Conservation (phyloP, 2,888 invertebrate genomes). For the Netelia fuscicornis region DNA sequence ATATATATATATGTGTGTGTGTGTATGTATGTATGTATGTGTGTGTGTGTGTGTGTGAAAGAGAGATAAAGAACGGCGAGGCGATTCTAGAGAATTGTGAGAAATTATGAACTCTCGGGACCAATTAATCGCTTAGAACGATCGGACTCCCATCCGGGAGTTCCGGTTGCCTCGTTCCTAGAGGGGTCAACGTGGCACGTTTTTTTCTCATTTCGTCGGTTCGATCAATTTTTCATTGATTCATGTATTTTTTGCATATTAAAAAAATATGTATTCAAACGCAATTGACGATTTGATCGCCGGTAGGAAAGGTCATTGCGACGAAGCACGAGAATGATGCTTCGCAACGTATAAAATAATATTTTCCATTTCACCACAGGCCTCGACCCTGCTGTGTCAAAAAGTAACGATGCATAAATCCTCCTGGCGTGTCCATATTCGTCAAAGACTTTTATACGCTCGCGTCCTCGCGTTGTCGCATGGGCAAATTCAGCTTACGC, state of each 20-base stretch:
- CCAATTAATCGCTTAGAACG: conserved; percentile 29
- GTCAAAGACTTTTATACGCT: conserved; percentile 40
- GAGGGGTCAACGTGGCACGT: neutral
- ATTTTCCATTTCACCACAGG: conserved; percentile 27
- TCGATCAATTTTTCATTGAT: no score
- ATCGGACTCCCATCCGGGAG: conserved; percentile 40
- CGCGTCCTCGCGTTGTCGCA: neutral
- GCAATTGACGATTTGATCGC: no score
- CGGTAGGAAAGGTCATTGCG: no score
- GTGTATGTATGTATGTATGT: neutral
- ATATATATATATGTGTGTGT: neutral
- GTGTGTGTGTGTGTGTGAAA: no score
- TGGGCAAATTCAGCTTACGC: conserved; percentile 6
- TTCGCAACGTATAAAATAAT: conserved; percentile 5
- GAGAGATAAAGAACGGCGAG: neutral
- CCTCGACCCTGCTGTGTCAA: conserved; percentile 52
- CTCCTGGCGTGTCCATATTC: conserved; percentile 53
- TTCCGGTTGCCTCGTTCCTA: neutral
- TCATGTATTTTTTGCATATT: no score
- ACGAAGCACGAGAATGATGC: neutral
- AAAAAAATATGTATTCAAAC: no score
- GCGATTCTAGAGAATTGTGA: conserved; percentile 39
- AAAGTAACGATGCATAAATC: conserved; percentile 67
- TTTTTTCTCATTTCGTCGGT: neutral
- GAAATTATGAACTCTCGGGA: conserved; percentile 45